Conservation (phyloP, 1,140 invertebrate species). For the Copidosoma floridanum region DNA sequence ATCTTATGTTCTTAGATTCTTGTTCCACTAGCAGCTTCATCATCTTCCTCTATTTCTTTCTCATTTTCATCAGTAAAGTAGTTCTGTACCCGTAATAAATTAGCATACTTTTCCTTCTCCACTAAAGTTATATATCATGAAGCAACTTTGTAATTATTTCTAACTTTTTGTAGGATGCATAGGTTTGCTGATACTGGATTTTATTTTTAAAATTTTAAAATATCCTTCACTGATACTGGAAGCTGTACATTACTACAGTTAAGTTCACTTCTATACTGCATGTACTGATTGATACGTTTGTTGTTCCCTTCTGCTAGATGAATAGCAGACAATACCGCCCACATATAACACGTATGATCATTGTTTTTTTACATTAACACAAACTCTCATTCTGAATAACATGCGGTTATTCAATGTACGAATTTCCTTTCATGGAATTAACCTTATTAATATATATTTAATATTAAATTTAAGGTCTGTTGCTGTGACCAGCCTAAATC, state of each 20-base stretch:
- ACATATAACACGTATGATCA: not conserved
- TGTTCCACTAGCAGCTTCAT: too few relatives aligned
- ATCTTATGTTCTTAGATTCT: not conserved
- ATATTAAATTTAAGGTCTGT: not conserved
- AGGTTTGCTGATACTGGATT: conserved; percentile 3
- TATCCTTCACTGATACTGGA: not conserved
- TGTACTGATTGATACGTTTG: not conserved
- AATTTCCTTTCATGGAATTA: not conserved
- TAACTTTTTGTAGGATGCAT: not conserved
- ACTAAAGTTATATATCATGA: not conserved
- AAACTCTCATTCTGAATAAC: not conserved
- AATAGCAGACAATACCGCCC: not conserved
- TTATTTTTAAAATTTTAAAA: conserved; percentile 1
- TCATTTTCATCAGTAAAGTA: not conserved
- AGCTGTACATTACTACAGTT: not conserved
- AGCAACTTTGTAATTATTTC: not conserved
- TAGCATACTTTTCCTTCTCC: not conserved
- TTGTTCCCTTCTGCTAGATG: not conserved
- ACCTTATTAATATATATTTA: not conserved
- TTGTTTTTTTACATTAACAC: not conserved
- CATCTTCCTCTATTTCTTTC: not conserved
- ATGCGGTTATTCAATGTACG: not conserved
- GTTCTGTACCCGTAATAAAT: not conserved
- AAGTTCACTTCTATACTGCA: not conserved
- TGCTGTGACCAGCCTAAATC: conserved; percentile 8